These are phyloP conservation scores for Microtus pennsylvanicus DNA, from an alignment of 2,113 vertebrate species.

Conservation along the genomic window DNA sequence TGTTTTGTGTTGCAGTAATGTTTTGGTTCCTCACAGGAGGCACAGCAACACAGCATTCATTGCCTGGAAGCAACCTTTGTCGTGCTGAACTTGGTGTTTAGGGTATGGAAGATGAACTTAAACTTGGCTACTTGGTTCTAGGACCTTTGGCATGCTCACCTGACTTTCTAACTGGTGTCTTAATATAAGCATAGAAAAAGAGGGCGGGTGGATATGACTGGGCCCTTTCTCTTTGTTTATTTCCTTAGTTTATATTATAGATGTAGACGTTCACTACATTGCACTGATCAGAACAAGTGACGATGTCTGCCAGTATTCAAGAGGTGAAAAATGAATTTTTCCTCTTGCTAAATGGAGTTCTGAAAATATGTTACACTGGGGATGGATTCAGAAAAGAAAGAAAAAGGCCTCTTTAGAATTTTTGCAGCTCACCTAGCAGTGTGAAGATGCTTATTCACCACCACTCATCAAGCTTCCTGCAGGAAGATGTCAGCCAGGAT, in stretches of 20 bases:
- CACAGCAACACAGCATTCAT: neutral
- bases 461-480: neutral
- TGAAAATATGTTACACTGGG: neutral
- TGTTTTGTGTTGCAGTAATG: neutral
- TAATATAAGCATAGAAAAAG: neutral
- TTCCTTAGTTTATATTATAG: neutral
- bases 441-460: neutral
- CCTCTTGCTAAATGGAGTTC: neutral
- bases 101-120: neutral
- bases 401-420: neutral
- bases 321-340: neutral
- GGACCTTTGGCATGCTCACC: neutral
- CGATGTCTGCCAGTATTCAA: neutral
- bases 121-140: neutral
- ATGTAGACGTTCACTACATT: neutral
- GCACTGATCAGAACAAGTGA: neutral
- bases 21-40: neutral
- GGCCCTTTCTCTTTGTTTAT: neutral
- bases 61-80: neutral
- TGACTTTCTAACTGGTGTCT: neutral
- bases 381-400: neutral
- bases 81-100: neutral
- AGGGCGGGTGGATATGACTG: accelerated
- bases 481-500: neutral
- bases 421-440: neutral